phyloP scores from a whole-genome alignment of 2,113 vertebrate species.

The Ibidorhyncha struthersii region DNA sequence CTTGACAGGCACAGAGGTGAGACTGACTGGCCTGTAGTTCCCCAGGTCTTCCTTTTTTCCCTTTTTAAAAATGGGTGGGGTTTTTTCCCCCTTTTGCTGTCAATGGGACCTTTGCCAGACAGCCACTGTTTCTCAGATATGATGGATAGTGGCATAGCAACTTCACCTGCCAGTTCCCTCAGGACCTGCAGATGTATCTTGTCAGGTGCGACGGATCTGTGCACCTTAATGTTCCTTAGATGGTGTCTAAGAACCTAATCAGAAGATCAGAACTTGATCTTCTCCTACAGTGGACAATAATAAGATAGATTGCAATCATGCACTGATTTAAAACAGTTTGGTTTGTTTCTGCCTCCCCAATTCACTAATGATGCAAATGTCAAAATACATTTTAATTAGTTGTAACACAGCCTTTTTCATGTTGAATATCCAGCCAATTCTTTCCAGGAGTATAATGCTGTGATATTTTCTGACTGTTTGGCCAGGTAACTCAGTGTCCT shows the following conservation, averaged over 20 bases:
- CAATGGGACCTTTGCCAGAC: not conserved
- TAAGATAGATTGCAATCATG: not conserved
- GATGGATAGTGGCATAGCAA: not conserved
- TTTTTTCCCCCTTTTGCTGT: not conserved
- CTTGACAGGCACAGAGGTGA: too few species aligned
- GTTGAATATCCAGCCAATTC: not conserved
- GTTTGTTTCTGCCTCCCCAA: not conserved
- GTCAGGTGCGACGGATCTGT: not conserved
- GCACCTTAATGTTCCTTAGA: not conserved
- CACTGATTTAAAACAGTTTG: not conserved
- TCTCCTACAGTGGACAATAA: not conserved
- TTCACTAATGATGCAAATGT: not conserved
- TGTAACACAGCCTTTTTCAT: not conserved
- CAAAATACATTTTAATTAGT: not conserved
- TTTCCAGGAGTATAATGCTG: not conserved
- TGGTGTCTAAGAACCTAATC: too few species aligned
- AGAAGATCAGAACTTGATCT: not conserved
- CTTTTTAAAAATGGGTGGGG: not conserved
- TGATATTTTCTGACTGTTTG: not conserved
- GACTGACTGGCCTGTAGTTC: not conserved
- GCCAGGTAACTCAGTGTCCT: not conserved
- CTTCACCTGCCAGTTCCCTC: not conserved
- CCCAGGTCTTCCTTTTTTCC: not conserved
- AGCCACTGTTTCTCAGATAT: not conserved
- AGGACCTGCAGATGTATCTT: not conserved